Percentiles rank a stretch among this genome's conserved stretches.
These are phyloP conservation scores for Epistrophe eligans DNA, from an alignment of 2,888 invertebrate species.

Conservation along the genomic window DNA sequence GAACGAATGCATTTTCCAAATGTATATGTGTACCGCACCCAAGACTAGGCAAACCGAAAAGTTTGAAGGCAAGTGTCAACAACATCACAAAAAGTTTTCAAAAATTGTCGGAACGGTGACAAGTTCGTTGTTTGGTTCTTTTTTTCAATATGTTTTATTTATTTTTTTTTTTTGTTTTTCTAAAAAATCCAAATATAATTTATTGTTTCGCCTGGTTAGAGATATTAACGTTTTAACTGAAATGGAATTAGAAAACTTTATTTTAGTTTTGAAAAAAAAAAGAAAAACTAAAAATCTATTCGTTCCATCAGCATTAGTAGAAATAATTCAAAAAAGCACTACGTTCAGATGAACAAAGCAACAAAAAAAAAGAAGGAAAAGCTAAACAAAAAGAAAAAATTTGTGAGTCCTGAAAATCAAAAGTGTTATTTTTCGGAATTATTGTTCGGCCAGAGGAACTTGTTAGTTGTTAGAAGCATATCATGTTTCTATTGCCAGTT, in stretches of 20 bases:
- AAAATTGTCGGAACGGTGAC: conserved; percentile 49
- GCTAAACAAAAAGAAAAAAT: conserved; percentile 33
- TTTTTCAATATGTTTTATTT: not conserved
- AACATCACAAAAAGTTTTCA: conserved; percentile 54
- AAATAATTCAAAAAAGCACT: not conserved
- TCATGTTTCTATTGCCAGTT: not conserved
- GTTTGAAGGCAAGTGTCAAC: conserved; percentile 62
- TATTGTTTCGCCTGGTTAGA: conserved; percentile 69
- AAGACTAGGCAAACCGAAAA: not conserved
- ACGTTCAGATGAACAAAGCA: not conserved
- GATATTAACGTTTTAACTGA: conserved; percentile 66
- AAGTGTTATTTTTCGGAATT: not conserved
- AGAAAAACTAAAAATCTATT: not conserved
- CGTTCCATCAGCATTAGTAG: not conserved
- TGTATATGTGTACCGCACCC: not conserved
- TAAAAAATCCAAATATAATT: conserved; percentile 60
- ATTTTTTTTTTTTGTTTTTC: not conserved
- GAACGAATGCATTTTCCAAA: conserved; percentile 26
- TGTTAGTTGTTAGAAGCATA: not conserved
- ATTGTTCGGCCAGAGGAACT: not conserved
- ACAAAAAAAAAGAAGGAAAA: conserved; percentile 11
- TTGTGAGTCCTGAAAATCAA: not conserved
- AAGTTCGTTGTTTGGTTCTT: conserved; percentile 45
- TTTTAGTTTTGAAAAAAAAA: conserved; percentile 33
- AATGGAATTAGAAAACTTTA: conserved; percentile 72